phyloP scores from a whole-genome alignment of 2,888 invertebrate genomes.

The Odontothrips loti region DNA sequence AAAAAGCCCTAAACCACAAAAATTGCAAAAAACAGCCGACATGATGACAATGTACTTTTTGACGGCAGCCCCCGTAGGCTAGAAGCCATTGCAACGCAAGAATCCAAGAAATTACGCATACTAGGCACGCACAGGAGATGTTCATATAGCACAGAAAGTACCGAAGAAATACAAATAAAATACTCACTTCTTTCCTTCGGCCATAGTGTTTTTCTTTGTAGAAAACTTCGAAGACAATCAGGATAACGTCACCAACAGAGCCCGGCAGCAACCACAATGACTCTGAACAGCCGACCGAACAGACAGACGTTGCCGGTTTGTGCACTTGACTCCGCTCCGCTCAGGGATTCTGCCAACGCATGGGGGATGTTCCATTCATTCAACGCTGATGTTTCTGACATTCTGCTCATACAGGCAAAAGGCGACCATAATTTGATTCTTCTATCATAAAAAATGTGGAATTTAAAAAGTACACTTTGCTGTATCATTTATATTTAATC shows the following conservation, averaged over 20 bases:
- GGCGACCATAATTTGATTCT: no score
- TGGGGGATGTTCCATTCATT: background rate
- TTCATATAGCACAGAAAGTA: background rate
- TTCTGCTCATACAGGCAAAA: no score
- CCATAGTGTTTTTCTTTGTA: conserved; percentile 39
- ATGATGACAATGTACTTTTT: conserved; percentile 51
- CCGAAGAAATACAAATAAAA: conserved; percentile 35
- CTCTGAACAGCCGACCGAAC: background rate
- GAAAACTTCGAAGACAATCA: background rate
- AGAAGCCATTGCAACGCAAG: background rate
- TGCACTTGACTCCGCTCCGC: background rate
- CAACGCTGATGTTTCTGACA: no score
- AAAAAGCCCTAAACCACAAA: no score
- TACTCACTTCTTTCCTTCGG: conserved; percentile 44
- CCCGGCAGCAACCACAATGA: conserved; percentile 24
- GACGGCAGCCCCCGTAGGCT: conserved; percentile 38
- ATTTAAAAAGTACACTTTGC: no score
- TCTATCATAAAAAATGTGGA: no score
- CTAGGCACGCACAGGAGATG: no score
- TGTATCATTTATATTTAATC: no score
- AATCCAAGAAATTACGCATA: no score
- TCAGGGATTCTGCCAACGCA: background rate
- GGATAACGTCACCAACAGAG: conserved; percentile 11
- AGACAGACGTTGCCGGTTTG: conserved; percentile 5
- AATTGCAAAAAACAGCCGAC: conserved; percentile 41